These are phyloP conservation scores for Hemithea aestivaria DNA, from an alignment of 2,888 invertebrate genomes.

Conservation along the genomic window DNA sequence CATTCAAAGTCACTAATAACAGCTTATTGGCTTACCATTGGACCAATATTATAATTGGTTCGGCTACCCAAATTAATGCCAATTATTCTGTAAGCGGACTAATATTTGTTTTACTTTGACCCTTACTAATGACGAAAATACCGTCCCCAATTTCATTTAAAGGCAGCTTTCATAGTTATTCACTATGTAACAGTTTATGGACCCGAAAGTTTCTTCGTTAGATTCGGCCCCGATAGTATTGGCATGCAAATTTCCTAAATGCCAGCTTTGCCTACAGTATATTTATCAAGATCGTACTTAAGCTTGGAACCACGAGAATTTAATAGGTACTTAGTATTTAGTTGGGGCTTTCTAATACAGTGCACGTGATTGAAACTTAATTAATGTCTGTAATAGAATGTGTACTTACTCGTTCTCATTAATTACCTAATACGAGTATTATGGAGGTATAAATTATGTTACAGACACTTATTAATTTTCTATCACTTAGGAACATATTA, in stretches of 20 bases:
- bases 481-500: no score
- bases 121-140: slow-evolving; percentile 17
- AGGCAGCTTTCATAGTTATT: slow-evolving; percentile 29
- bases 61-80: slow-evolving; percentile 13
- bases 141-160: slow-evolving; percentile 16
- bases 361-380: no score
- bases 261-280: slow-evolving; percentile 25
- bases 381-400: no score
- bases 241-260: slow-evolving; percentile 64
- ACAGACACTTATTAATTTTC: no score
- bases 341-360: no score
- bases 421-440: no score
- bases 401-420: no score
- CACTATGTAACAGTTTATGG: slow-evolving; percentile 31
- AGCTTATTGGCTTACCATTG: slow-evolving; percentile 5
- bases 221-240: slow-evolving; percentile 48
- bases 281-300: slow-evolving; percentile 1
- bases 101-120: slow-evolving; percentile 19
- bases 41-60: slow-evolving; percentile 9
- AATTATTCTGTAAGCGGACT: slow-evolving; percentile 15
- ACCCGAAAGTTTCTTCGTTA: slow-evolving; percentile 50
- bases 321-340: no score
- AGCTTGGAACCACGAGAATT: background rate
- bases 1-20: no score
- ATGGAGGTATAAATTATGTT: no score